Conservation (phyloP, 2,888 invertebrate genomes). For the Parochlus steinenii region DNA sequence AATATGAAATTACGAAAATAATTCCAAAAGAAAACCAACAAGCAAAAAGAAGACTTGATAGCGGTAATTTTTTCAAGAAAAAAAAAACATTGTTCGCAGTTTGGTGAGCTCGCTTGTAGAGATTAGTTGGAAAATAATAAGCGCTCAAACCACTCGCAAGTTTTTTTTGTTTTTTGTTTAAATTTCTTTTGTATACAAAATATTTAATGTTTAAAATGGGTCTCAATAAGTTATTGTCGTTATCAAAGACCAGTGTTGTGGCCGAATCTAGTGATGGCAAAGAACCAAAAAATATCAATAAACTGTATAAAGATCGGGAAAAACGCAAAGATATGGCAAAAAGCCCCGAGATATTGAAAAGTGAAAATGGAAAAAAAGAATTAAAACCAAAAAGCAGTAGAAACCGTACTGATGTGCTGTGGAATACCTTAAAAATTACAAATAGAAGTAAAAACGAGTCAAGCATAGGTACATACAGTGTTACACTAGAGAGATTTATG, state of each 20-base stretch:
- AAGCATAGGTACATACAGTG: conserved; percentile 11
- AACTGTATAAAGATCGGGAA: not conserved
- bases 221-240: conserved; percentile 8
- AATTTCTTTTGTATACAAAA: no score
- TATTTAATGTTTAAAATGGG: conserved; percentile 7
- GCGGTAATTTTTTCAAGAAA: no score
- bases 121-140: no score
- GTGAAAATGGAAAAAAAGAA: conserved; percentile 4
- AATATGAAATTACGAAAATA: no score
- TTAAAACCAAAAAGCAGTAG: conserved; percentile 8
- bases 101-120: no score
- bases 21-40: no score
- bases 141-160: no score
- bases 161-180: no score
- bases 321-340: conserved; percentile 6
- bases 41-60: no score
- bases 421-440: conserved; percentile 7
- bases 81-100: no score
- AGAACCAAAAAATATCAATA: conserved; percentile 5
- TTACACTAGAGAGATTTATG: no score
- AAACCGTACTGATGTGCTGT: no score
- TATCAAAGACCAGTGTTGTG: conserved; percentile 9
- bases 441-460: conserved; percentile 5
- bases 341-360: conserved; percentile 3
- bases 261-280: not conserved